Conservation (phyloP, 1,140 invertebrate genomes). For the Eciton burchellii region DNA sequence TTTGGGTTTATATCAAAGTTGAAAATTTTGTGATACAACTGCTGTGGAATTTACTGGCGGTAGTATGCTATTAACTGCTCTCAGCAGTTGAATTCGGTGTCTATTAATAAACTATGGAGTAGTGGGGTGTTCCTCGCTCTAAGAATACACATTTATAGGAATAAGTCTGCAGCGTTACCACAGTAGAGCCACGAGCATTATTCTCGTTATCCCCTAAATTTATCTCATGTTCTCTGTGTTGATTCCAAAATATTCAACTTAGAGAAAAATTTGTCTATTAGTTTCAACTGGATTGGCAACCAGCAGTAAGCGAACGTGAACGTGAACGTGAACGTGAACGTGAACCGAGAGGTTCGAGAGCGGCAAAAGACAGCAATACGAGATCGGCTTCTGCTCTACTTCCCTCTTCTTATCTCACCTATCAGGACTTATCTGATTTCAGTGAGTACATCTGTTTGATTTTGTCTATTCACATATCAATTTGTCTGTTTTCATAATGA, state of each 20-base stretch:
- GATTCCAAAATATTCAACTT: conserved; percentile 6
- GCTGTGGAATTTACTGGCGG: not conserved
- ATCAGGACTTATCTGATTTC: conserved; percentile 76
- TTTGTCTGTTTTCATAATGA: not conserved
- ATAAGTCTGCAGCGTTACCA: conserved; percentile 73
- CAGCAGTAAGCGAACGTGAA: conserved; percentile 72
- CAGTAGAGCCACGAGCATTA: conserved; percentile 67
- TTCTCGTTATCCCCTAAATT: conserved; percentile 22
- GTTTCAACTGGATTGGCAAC: conserved; percentile 79
- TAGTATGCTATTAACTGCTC: not conserved
- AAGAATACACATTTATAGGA: conserved; percentile 79
- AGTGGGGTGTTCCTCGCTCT: conserved; percentile 80
- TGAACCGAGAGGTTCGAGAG: conserved; percentile 50
- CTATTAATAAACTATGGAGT: conserved; percentile 79
- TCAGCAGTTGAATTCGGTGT: conserved; percentile 53
- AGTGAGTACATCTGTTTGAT: conserved; percentile 64
- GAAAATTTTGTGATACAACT: too few species aligned
- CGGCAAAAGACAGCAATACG: conserved; percentile 79
- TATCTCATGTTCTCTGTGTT: not conserved
- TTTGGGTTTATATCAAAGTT: too few species aligned
- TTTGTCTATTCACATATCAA: conserved; percentile 44
- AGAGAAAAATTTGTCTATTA: conserved; percentile 46
- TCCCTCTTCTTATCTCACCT: conserved; percentile 65
- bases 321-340: conserved; percentile 71
- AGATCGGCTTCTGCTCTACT: conserved; percentile 64